A percentile compares a stretch with the other conserved stretches of the same genome.
Evolutionary conservation across 2,888 invertebrate genomes (phyloP).

Genomic region (Tanypteryx hageni): DNA sequence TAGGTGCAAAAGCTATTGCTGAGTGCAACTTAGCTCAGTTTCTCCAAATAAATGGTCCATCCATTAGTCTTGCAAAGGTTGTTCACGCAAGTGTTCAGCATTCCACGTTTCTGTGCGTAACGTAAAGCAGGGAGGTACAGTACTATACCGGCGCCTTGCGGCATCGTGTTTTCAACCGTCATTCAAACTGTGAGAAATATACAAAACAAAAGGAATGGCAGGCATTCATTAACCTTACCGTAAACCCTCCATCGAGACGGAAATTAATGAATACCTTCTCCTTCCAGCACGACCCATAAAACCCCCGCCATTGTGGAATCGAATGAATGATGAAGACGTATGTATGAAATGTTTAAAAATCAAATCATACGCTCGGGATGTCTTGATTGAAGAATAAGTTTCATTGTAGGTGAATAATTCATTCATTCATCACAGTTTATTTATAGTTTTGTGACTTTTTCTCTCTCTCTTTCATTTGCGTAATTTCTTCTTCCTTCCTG

Average conservation of each 20-base stretch:
- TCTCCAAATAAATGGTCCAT: neutral
- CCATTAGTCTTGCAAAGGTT: neutral
- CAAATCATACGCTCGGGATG: no score
- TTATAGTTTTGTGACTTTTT: no score
- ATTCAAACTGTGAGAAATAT: slow-evolving; percentile 1
- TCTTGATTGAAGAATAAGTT: no score
- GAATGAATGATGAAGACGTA: neutral
- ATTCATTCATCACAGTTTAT: no score
- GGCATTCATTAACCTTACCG: neutral
- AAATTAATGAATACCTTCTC: slow-evolving; percentile 15
- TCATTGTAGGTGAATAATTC: no score
- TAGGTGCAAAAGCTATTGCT: no score
- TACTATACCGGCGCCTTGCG: neutral
- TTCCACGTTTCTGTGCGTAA: neutral
- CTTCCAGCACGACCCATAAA: neutral
- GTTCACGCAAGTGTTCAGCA: neutral
- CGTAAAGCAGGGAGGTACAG: no score
- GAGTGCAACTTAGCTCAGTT: neutral
- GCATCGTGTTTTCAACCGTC: neutral
- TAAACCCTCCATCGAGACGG: neutral
- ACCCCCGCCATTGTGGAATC: neutral
- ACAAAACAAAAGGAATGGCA: neutral
- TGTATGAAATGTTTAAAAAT: neutral
- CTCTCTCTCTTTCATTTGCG: no score
- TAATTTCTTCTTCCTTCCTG: no score